These are phyloP conservation scores for Megalopta genalis DNA, from an alignment of 1,140 invertebrate species.

Conservation along the genomic window DNA sequence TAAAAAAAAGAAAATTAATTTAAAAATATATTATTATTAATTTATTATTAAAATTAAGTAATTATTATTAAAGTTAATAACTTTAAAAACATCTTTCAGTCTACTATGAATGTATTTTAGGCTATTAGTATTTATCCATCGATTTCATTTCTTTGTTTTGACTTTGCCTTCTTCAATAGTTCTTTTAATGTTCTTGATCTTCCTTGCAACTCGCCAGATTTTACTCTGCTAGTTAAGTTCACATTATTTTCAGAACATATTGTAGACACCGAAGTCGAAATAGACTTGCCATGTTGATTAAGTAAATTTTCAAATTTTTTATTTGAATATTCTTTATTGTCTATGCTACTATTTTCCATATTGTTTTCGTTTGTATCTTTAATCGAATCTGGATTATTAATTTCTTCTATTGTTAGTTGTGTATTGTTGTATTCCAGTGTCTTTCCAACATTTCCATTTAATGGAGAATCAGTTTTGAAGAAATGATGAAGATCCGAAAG, in stretches of 20 bases:
- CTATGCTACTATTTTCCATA: neutral
- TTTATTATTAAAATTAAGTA: too few species aligned
- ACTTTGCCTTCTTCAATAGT: constrained; percentile 15
- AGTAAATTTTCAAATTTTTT: neutral
- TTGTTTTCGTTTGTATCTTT: neutral
- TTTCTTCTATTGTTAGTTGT: neutral
- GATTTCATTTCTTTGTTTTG: neutral
- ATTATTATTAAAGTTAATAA: too few species aligned
- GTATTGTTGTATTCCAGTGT: too few species aligned
- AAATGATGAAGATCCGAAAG: too few species aligned
- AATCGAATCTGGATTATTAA: neutral
- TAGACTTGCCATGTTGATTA: neutral
- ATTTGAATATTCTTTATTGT: neutral
- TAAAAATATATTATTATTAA: too few species aligned
- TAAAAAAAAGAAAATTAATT: too few species aligned
- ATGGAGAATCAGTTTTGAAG: too few species aligned
- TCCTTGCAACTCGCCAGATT: neutral
- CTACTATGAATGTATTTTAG: neutral
- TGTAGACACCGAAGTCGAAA: neutral
- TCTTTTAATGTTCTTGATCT: constrained; percentile 7
- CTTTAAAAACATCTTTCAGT: neutral
- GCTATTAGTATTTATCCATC: neutral
- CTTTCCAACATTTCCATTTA: too few species aligned
- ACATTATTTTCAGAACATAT: neutral
- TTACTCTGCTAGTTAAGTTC: neutral